Base-by-base conservation (phyloP, 1,140 invertebrate genomes). In the Pogonus chalceus region DNA sequence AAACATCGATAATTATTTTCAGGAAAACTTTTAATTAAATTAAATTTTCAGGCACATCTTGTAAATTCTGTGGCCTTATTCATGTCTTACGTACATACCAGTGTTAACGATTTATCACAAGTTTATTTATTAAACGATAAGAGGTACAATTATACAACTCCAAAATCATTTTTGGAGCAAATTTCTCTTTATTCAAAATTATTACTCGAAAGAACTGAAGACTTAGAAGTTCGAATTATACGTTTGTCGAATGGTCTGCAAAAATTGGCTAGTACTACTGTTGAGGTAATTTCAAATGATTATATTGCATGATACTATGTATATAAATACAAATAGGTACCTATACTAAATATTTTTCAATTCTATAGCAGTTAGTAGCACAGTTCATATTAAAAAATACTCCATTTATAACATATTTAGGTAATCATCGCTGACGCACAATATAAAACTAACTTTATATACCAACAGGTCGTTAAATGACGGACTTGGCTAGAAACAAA, bases 141-240 rank as follows among this genome's bases (percentile, higher is more conserved):
- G 21, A 77, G 92, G n/a, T 93, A 92, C 70, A 96, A 96, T 68
- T 96, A 96, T 64, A 96, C 92, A 0, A 97, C 93, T 1, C 94
- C 94, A 0, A 97, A 96, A 72, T 90, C 88, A 1, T 97, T 96
- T 71, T 69, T 97, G n/a, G 93, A 96, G 66, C 88, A 93, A 65
- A 95, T 97, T 53, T 79, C 83, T 35, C 73, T 96, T 1, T 97
- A 95, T 64, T 77, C 80, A 1, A 92, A 92, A 65, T 69, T 96
- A 7, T 70, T 97, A 26, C 76, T 74, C 7, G 81, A 81, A 49
- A 93, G 93, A 69, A 84, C 83, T 1, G 73, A 69, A n/a, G 83
- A 91, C 49, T 76, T 92, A n/a, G 76, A 83, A 56, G 77, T 81
- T 46, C 88, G 85, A 65, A 89, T 94, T n/a, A 63, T 71, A 1